phyloP scores from a whole-genome alignment of 1,140 invertebrate genomes.

The Meloidogyne exigua region DNA sequence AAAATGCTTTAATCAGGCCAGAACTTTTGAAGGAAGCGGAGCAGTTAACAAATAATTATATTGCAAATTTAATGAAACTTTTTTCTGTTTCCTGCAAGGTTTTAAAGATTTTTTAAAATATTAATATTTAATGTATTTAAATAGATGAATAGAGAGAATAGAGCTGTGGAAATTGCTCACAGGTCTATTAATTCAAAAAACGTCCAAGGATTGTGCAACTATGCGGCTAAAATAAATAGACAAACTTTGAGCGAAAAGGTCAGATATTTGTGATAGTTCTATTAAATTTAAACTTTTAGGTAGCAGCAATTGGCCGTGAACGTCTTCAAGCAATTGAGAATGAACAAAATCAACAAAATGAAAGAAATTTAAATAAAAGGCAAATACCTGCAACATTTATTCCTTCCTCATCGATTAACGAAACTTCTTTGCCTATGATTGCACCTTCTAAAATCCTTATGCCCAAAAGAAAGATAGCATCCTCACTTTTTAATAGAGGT shows the following conservation, averaged over 20 bases:
- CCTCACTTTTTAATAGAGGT: background rate
- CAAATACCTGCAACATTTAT: background rate
- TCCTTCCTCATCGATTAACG: background rate
- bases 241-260: conserved; percentile 32
- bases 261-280: background rate
- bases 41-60: conserved; percentile 22
- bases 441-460: background rate
- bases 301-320: conserved; percentile 19
- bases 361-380: background rate
- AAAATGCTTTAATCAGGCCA: background rate
- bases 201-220: conserved; percentile 31
- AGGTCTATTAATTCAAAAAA: conserved; percentile 19
- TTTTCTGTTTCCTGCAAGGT: conserved; percentile 26
- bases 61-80: conserved; percentile 26
- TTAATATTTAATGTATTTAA: conserved; percentile 1
- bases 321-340: conserved; percentile 10
- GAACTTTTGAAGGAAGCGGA: background rate
- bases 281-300: background rate
- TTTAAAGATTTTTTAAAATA: background rate
- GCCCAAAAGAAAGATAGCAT: background rate
- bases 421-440: background rate
- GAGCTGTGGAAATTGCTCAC: conserved; percentile 32
- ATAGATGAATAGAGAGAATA: conserved; percentile 21
- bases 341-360: conserved; percentile 1
- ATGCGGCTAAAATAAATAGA: conserved; percentile 22